phyloP scores from a whole-genome alignment of 1,140 invertebrate species.

The Harlomillsia oculata region DNA sequence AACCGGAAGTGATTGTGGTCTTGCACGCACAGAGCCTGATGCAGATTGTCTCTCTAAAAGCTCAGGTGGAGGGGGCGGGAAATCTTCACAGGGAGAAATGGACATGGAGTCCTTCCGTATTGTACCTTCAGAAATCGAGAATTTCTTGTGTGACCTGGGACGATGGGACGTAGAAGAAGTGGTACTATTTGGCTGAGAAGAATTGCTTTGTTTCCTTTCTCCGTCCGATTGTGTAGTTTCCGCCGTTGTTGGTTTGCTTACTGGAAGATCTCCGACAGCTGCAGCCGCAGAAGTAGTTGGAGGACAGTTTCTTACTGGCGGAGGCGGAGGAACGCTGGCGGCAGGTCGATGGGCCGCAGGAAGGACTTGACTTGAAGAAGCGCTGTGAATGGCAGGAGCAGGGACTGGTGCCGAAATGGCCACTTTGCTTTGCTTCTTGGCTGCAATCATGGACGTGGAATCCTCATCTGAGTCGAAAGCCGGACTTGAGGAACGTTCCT shows the following conservation, averaged over 20 bases:
- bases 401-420: slow-evolving; percentile 7
- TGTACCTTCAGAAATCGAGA: neutral
- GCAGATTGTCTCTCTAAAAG: slow-evolving; percentile 9
- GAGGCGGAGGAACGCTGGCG: neutral
- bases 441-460: slow-evolving; percentile 50
- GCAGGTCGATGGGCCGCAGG: slow-evolving; percentile 19
- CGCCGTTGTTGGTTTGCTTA: too few relatives aligned
- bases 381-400: neutral
- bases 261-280: too few relatives aligned
- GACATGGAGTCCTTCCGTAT: neutral
- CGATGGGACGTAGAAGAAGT: slow-evolving; percentile 16
- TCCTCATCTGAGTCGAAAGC: slow-evolving; percentile 90
- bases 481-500: slow-evolving; percentile 74
- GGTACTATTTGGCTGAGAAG: slow-evolving; percentile 39
- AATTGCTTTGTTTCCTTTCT: too few relatives aligned
- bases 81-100: slow-evolving; percentile 27
- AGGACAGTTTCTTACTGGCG: neutral
- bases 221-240: too few relatives aligned
- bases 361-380: slow-evolving; percentile 15
- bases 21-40: slow-evolving; percentile 2
- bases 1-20: slow-evolving; percentile 30
- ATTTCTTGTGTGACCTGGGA: neutral
- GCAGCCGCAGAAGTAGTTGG: slow-evolving; percentile 37
- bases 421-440: slow-evolving; percentile 30
- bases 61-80: slow-evolving; percentile 24